A percentile compares a stretch with the other conserved stretches of the same genome.
phyloP scores from a whole-genome alignment of 1,140 invertebrate species.

The Zaprionus africanus region DNA sequence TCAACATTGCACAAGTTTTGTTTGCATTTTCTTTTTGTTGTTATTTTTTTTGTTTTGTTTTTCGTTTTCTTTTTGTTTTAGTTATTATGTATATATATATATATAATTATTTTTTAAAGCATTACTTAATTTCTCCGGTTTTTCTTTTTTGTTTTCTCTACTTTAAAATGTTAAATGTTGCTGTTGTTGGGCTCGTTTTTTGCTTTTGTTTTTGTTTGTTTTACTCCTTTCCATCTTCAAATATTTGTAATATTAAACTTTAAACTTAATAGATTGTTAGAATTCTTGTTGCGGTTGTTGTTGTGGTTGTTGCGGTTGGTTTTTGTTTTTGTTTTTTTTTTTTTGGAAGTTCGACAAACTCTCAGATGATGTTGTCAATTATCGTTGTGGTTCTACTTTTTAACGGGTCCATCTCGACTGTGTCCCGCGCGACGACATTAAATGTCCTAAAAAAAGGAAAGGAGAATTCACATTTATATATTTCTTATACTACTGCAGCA shows the following conservation, averaged over 20 bases:
- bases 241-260: constrained; percentile 63
- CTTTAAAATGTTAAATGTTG: constrained; percentile 77
- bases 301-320: constrained; percentile 53
- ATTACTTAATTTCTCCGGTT: constrained; percentile 55
- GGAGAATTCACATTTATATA: not conserved
- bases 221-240: constrained; percentile 29
- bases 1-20: constrained; percentile 77
- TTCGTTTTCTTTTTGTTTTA: constrained; percentile 33
- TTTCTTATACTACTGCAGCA: not conserved
- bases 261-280: constrained; percentile 81
- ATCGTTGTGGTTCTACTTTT: constrained; percentile 69
- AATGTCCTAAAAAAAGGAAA: constrained; percentile 68
- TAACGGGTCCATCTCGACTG: constrained; percentile 4
- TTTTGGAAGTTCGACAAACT: constrained; percentile 75
- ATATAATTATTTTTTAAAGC: constrained; percentile 69
- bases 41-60: constrained; percentile 38
- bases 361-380: constrained; percentile 55
- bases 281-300: constrained; percentile 59
- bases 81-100: constrained; percentile 60
- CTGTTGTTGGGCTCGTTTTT: constrained; percentile 65
- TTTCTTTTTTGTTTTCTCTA: constrained; percentile 55
- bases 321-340: constrained; percentile 4
- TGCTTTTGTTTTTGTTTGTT: constrained; percentile 28
- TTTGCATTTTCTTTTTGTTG: not conserved
- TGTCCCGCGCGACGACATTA: constrained; percentile 65